These are phyloP conservation scores for Lutjanus erythropterus DNA, from an alignment of 2,113 vertebrate species.

Conservation along the genomic window DNA sequence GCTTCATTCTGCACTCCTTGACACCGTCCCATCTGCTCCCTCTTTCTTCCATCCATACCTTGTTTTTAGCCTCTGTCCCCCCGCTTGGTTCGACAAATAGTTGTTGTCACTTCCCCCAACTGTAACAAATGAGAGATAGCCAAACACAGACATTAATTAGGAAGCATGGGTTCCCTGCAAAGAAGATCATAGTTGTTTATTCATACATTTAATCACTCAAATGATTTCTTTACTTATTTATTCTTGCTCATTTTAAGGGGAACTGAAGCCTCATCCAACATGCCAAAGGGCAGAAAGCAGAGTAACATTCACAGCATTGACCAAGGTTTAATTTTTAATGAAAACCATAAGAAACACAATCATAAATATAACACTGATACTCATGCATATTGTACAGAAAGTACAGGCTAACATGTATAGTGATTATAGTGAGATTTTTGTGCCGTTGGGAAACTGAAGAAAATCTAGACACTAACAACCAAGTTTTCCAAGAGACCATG, in stretches of 20 bases:
- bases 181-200: slow-evolving; percentile 53
- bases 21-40: slow-evolving; percentile 75
- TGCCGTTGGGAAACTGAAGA: no score
- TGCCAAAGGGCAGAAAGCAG: neutral
- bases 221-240: neutral
- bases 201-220: neutral
- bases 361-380: no score
- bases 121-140: slow-evolving; percentile 82
- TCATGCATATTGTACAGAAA: no score
- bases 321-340: no score
- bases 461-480: no score
- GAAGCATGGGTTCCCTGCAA: slow-evolving; percentile 60
- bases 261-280: neutral
- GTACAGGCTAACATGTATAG: no score
- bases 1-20: slow-evolving; percentile 62
- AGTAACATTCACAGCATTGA: no score
- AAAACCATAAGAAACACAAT: no score
- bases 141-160: slow-evolving; percentile 83
- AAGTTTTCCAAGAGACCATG: no score
- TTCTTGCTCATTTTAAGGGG: neutral
- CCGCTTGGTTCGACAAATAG: slow-evolving; percentile 69
- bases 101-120: slow-evolving; percentile 79
- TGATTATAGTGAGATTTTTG: no score
- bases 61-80: slow-evolving; percentile 65
- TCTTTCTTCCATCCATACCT: slow-evolving; percentile 55